phyloP scores from a whole-genome alignment of 2,113 vertebrate genomes.

The Monarcha castaneiventris region DNA sequence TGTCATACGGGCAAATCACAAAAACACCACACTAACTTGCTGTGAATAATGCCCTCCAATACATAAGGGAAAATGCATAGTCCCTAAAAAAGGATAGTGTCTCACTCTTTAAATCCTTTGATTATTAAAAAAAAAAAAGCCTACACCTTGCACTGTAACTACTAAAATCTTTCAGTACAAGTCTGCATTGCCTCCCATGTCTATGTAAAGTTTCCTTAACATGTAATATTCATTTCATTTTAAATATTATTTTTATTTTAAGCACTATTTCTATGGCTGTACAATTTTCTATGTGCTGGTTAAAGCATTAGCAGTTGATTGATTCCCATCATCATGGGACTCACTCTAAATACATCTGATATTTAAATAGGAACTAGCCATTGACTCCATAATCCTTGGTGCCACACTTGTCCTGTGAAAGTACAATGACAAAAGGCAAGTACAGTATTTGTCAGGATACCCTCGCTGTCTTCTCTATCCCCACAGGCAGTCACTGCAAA shows the following conservation, averaged over 20 bases:
- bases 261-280: neutral
- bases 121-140: neutral
- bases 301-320: constrained; percentile 82
- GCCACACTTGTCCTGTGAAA: constrained; percentile 72
- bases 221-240: constrained; percentile 2
- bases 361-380: constrained; percentile 84
- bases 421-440: constrained; percentile 79
- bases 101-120: neutral
- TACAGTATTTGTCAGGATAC: constrained; percentile 81
- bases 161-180: neutral
- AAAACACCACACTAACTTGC: neutral
- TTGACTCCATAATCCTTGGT: constrained; percentile 83
- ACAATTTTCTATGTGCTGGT: constrained; percentile 59
- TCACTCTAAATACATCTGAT: constrained; percentile 75
- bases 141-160: neutral
- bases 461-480: constrained; percentile 75
- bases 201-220: neutral
- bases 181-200: neutral
- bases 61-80: neutral
- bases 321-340: constrained; percentile 72
- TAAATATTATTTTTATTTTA: neutral
- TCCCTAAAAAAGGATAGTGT: neutral
- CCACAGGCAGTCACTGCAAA: constrained; percentile 83
- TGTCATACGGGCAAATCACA: neutral
- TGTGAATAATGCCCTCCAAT: neutral